Base-by-base conservation (phyloP, 2,797 vertebrate species). In the Sebastes melanostomus region DNA sequence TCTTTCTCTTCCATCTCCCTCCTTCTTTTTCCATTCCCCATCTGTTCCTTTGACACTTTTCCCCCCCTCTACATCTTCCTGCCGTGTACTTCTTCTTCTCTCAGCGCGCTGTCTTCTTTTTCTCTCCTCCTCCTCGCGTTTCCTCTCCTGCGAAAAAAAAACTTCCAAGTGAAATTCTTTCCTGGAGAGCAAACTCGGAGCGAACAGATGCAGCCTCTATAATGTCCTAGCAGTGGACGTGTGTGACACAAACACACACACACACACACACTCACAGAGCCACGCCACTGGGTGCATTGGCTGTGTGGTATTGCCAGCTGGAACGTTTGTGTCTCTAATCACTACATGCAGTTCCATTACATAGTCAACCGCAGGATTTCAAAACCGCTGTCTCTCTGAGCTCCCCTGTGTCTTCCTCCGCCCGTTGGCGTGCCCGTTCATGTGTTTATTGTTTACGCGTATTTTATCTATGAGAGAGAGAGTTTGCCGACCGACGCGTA, bases 271-370 rank as follows among this genome's bases (percentile, higher is more conserved):
- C 14, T 29, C 42, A 75, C 50, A 52, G 14, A 20, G 52, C 52
- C 27, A 54, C 81, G 78, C 74, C 82, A 82, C 78, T 84, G 80
- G 81, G 63, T 86, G 70, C 50, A 29, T 82, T 68, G 77, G 69
- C 77, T 54, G 25, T 59, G 74, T 73, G 52, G 34, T 25, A 3
- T 25, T 83, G 85, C 89, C 88, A 90, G 90, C 91, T 89, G 87
- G 85, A 88, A 76, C 58, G 3, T 69, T 80, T 56, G 55, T 18
- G 66, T 85, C 84, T 86, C 71, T 90, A 91, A 92, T 94, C 90
- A 86, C 79, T 83, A 85, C 85, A 66, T 88, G 80, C 77, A 78
- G 73, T 90, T 90, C 85, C 86, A 92, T 87, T 83, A 86, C 82
- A 85, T 55, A 77, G 63, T 76, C 67, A 54, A 66, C 85, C 70